Evolutionary conservation across 2,888 invertebrate genomes (phyloP).

Genomic region (Hyppa rectilinea): DNA sequence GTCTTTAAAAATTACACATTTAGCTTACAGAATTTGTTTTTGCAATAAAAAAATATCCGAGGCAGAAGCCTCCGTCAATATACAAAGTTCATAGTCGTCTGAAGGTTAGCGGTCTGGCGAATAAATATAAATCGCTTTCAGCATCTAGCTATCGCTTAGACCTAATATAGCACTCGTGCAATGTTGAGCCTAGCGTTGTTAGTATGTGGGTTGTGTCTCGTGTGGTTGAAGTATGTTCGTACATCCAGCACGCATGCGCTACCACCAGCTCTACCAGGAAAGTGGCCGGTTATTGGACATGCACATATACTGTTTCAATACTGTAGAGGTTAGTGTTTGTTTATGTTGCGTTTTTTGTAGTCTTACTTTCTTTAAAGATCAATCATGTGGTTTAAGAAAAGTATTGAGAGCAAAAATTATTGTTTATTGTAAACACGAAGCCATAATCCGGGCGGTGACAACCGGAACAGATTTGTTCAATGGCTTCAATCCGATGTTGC

Average conservation of each 20-base stretch:
- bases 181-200: conserved; percentile 23
- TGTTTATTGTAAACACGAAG: too few species aligned
- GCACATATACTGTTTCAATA: background rate
- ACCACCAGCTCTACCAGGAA: conserved; percentile 31
- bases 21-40: background rate
- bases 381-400: too few species aligned
- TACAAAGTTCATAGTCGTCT: background rate
- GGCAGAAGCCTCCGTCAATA: background rate
- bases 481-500: too few species aligned
- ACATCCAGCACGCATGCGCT: conserved; percentile 7
- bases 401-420: too few species aligned
- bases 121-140: background rate
- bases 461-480: too few species aligned
- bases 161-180: background rate
- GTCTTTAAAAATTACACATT: background rate
- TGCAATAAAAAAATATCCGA: background rate
- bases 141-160: background rate
- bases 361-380: too few species aligned
- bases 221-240: conserved; percentile 25
- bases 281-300: conserved; percentile 27
- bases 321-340: conserved; percentile 9
- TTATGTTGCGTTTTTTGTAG: background rate
- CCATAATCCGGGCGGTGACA: too few species aligned
- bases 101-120: too few species aligned
- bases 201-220: background rate